Percentiles rank a stretch among this genome's conserved stretches.
These are phyloP conservation scores for Enhydra lutris DNA, from an alignment of 2,113 vertebrate genomes.

Conservation along the genomic window DNA sequence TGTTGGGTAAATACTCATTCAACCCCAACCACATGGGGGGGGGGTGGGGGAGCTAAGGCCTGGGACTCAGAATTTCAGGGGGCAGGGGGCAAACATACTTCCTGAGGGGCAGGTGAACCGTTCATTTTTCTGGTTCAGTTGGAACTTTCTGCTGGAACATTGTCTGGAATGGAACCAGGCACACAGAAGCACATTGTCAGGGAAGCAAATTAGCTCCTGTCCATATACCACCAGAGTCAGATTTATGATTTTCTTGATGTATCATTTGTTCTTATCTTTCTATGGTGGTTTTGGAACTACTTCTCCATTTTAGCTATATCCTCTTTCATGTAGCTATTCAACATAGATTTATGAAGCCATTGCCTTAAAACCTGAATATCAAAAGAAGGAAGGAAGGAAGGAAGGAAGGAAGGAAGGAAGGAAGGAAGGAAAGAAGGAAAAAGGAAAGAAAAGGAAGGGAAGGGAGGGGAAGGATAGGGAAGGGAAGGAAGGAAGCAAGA, in stretches of 20 bases:
- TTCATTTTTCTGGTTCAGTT: background rate
- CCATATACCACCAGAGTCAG: background rate
- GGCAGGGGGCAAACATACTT: background rate
- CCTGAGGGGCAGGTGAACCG: background rate
- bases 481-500: background rate
- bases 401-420: background rate
- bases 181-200: background rate
- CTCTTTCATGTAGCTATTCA: background rate
- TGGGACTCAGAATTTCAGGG: background rate
- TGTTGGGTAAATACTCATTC: background rate
- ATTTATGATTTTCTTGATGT: background rate
- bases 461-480: no score
- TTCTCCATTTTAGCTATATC: background rate
- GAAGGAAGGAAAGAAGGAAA: background rate
- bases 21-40: background rate
- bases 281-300: background rate
- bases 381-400: background rate
- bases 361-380: background rate
- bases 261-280: background rate
- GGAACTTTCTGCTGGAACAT: background rate
- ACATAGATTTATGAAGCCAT: background rate
- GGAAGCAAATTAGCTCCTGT: background rate
- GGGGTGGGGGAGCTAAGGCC: background rate
- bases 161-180: background rate
- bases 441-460: background rate